Conservation (phyloP, 2,113 vertebrate genomes). For the Melanotaenia duboulayi region DNA sequence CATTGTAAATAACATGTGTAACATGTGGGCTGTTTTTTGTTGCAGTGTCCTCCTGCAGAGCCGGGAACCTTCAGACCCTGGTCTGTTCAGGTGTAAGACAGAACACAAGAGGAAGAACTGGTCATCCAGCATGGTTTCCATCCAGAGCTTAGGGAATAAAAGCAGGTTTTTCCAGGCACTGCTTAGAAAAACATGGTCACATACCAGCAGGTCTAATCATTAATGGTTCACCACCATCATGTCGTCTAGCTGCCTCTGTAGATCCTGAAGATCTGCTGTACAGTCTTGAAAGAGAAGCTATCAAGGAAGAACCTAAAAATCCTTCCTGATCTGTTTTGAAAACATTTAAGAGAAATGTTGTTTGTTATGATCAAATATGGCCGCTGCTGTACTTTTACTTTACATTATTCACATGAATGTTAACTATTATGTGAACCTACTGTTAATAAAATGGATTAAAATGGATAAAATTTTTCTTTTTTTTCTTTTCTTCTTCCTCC, state of each 20-base stretch:
- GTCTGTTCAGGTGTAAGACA: conserved; percentile 31
- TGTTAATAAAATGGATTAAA: neutral
- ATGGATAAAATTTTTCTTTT: conserved; percentile 10
- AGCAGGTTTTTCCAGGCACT: neutral
- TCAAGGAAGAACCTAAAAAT: no score
- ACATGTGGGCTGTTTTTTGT: neutral
- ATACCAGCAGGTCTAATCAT: no score
- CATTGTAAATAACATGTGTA: no score
- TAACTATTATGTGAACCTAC: no score
- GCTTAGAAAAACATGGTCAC: no score
- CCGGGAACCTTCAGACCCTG: conserved; percentile 28
- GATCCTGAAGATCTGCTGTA: neutral
- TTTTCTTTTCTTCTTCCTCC: no score
- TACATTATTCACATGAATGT: no score
- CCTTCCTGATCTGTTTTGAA: no score
- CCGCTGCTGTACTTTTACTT: neutral
- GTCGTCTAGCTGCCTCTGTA: neutral
- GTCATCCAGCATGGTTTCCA: no score
- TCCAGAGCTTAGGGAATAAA: neutral
- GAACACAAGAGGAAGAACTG: no score
- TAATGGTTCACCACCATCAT: neutral
- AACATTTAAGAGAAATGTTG: no score
- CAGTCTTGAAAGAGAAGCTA: no score
- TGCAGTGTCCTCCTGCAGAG: conserved; percentile 30
- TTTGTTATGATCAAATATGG: neutral